A percentile compares a stretch with the other conserved stretches of the same genome.
phyloP scores from a whole-genome alignment of 2,113 vertebrate genomes.

The Varanus komodoensis region DNA sequence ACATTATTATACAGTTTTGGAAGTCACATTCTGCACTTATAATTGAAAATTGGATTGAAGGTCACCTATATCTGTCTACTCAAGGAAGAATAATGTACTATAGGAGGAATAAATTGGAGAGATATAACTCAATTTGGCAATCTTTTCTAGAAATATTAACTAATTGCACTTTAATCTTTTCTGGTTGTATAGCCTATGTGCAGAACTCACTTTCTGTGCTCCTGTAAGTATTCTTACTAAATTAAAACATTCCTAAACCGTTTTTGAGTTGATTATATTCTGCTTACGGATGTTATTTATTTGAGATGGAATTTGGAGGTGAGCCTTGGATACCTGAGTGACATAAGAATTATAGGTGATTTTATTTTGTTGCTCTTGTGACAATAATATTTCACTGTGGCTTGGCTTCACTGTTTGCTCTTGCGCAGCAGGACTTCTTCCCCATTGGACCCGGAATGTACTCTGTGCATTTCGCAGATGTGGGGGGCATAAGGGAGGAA shows the following conservation, averaged over 20 bases:
- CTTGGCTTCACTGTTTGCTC: background rate
- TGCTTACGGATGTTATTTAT: background rate
- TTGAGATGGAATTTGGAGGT: too few relatives aligned
- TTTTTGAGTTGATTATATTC: background rate
- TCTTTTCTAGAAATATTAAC: background rate
- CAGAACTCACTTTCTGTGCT: background rate
- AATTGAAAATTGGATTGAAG: slow-evolving; percentile 4
- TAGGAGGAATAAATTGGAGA: background rate
- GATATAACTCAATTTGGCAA: background rate
- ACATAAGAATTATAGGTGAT: background rate
- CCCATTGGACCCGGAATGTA: too few relatives aligned
- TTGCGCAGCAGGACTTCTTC: background rate
- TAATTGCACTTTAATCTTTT: background rate
- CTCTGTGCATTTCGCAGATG: too few relatives aligned
- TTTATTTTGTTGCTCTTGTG: background rate
- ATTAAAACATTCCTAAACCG: background rate
- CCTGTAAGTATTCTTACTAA: background rate
- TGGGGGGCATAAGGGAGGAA: too few relatives aligned
- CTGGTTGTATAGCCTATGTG: background rate
- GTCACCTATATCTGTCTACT: background rate
- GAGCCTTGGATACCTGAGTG: background rate
- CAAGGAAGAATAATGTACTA: background rate
- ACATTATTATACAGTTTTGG: background rate
- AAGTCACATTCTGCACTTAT: background rate
- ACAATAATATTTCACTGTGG: background rate